Conservation (phyloP, 2,113 vertebrate species). For the Poicephalus meyeri region DNA sequence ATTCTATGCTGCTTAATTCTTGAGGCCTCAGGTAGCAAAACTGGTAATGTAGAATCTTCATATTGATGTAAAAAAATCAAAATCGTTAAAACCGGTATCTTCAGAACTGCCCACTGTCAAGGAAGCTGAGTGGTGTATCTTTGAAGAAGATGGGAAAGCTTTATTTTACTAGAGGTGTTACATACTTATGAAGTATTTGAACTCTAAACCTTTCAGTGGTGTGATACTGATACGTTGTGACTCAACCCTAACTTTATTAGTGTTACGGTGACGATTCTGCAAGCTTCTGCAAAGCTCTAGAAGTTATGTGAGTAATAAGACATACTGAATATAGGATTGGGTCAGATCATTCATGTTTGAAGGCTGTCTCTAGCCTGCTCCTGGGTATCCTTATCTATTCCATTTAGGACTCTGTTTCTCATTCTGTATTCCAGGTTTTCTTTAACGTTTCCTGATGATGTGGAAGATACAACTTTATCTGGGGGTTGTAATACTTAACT, state of each 20-base stretch:
- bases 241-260: rapidly evolving
- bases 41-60: neutral
- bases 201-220: neutral
- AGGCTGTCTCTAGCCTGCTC: neutral
- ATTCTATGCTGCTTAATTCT: neutral
- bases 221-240: neutral
- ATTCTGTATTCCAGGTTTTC: neutral
- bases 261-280: neutral
- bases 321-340: neutral
- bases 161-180: neutral
- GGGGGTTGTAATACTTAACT: neutral
- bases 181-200: neutral
- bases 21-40: neutral
- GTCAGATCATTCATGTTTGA: neutral
- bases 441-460: neutral
- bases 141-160: neutral
- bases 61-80: neutral
- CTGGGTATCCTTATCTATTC: neutral
- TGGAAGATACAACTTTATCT: neutral
- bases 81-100: neutral
- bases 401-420: neutral
- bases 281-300: neutral
- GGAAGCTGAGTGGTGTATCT: neutral
- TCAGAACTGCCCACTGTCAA: neutral
- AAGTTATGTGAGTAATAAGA: neutral